Base-by-base conservation (phyloP, 2,113 vertebrate species). In the Pelvicachromis taeniatus region DNA sequence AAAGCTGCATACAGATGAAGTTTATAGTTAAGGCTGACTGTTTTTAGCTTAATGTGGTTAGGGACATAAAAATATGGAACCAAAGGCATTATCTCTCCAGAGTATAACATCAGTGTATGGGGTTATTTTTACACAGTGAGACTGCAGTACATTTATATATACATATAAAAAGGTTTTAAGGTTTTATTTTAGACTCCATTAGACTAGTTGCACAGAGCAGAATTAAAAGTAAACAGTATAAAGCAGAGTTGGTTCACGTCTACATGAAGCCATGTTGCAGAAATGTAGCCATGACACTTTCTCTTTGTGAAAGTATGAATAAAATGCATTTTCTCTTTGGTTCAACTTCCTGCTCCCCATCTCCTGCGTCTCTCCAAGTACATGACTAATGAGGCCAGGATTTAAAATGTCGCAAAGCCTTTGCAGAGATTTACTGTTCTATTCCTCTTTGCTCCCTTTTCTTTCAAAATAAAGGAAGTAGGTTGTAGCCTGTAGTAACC, bases 1-100 rank as follows among this genome's bases (percentile, higher is more conserved):
- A 84, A 81, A 17, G 73, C 65, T 83, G 86, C 81, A 81, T 84
- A 35, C 50, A 80, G 85, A 85, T 85, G n/a, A 42, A 81, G 33
- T 77, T 55, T 31, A 80, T 9, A 77, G 82, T 87, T 79, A 70
- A 42, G 8, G 7, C 17, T 55, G 14, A 23, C 21, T 78, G 31
- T 23, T 45, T 45, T 70, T 10, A 83, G 70, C 82, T 81, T 38
- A 42, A 79, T 77, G 33, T 38, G 6, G 78, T 73, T 61, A 61
- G 11, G 75, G 45, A 59, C 63, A 48, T 53, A 9, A 58, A 83
- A 82, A 70, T 14, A 42, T 29, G 17, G 21, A 50, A 38, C 3
- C 8, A 45, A 10, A 56, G 7, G 53, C 42, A 79, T 7, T 23
- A 63, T 59, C 73, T 23, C 50, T 59, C 19, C 19, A 14, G 55